Evolutionary conservation across 2,797 vertebrate species (phyloP).

Genomic region (Anomalospiza imberbis): DNA sequence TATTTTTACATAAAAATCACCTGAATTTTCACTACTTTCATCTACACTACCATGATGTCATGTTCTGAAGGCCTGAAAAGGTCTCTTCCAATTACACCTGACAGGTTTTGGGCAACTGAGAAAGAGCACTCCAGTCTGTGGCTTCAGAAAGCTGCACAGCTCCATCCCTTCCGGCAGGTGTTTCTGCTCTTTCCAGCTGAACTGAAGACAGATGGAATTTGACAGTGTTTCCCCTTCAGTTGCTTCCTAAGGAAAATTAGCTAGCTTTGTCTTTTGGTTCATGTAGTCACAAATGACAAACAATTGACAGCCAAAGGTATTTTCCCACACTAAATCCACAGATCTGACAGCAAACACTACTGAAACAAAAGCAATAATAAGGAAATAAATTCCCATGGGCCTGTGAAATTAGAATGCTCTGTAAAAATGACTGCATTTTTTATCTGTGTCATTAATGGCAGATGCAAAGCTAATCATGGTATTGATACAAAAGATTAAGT

Average conservation of each 20-base stretch:
- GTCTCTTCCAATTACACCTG: slow-evolving; percentile 49
- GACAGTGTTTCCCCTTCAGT: slow-evolving; percentile 44
- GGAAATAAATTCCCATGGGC: background rate
- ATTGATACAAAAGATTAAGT: background rate
- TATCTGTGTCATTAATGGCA: background rate
- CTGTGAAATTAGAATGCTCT: background rate
- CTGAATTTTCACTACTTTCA: background rate
- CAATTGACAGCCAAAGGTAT: slow-evolving; percentile 8
- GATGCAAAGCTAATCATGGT: slow-evolving; percentile 30
- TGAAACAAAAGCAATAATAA: background rate
- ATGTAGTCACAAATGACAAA: slow-evolving; percentile 35
- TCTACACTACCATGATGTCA: background rate
- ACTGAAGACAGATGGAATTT: slow-evolving; percentile 37
- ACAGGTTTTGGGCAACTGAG: slow-evolving; percentile 17
- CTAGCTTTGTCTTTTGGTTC: slow-evolving; percentile 35
- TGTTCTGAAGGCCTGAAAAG: slow-evolving; percentile 54
- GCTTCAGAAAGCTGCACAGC: background rate
- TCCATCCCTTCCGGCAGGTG: slow-evolving; percentile 48
- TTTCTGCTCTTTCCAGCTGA: slow-evolving; percentile 44
- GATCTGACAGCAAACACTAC: background rate
- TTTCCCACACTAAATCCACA: slow-evolving; percentile 3
- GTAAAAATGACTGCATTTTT: background rate
- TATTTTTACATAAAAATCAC: background rate
- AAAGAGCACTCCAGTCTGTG: background rate
- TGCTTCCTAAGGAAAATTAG: slow-evolving; percentile 42